phyloP scores from a whole-genome alignment of 1,140 invertebrate species.

The Microplitis demolitor region DNA sequence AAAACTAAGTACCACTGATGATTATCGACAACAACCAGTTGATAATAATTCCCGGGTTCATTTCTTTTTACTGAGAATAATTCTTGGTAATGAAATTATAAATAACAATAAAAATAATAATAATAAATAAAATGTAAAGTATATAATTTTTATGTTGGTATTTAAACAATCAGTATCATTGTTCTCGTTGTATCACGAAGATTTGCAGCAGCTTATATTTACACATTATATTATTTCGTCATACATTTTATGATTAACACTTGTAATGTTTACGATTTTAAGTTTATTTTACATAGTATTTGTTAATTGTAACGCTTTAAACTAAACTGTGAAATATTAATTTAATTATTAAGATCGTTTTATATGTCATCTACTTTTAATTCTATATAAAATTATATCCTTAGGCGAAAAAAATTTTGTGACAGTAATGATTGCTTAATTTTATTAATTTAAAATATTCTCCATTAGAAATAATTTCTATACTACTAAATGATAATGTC shows the following conservation, averaged over 20 bases:
- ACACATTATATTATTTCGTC: neutral
- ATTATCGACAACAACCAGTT: no score
- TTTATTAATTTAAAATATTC: no score
- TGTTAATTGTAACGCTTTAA: neutral
- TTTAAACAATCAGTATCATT: slow-evolving; percentile 6
- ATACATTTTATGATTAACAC: neutral
- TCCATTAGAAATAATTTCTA: no score
- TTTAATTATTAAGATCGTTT: slow-evolving; percentile 1
- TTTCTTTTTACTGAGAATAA: no score
- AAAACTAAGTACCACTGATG: no score
- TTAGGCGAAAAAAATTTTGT: no score
- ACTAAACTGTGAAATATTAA: no score
- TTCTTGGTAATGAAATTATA: neutral
- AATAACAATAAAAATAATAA: neutral
- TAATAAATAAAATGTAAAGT: neutral
- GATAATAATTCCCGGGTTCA: no score
- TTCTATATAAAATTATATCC: no score
- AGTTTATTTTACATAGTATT: neutral
- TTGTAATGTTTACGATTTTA: neutral
- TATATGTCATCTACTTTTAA: neutral
- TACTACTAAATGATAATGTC: no score
- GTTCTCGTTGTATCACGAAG: neutral
- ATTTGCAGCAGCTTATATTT: neutral
- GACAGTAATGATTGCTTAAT: no score
- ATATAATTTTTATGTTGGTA: neutral